Conservation (phyloP, 2,113 vertebrate species). For the Protobothrops flavoviridis region DNA sequence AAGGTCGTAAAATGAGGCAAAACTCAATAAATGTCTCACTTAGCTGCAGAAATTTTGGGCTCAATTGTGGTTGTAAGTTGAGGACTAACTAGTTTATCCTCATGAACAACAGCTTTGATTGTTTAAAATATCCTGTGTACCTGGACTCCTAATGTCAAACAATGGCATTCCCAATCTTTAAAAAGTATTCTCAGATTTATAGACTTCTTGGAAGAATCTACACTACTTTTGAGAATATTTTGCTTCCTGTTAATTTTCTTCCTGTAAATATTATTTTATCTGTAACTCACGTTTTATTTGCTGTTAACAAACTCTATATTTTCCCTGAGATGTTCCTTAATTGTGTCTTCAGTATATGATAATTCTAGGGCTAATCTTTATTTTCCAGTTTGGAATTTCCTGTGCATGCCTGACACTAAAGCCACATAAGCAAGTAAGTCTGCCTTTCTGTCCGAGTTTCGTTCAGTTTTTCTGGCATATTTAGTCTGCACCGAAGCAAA, state of each 20-base stretch:
- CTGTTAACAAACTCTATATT: background rate
- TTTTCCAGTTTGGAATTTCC: constrained; percentile 89
- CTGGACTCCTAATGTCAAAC: background rate
- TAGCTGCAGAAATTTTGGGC: too few species aligned
- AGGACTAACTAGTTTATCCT: background rate
- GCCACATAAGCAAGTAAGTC: constrained; percentile 78
- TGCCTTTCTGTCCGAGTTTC: constrained; percentile 29
- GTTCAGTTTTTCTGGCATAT: background rate
- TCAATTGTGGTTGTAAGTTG: too few species aligned
- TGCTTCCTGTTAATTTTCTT: background rate
- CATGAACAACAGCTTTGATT: background rate
- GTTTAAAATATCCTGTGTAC: background rate
- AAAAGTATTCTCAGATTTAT: background rate
- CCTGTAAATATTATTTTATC: background rate
- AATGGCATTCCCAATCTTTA: background rate
- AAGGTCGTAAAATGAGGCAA: too few species aligned
- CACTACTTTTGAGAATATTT: background rate
- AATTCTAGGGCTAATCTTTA: constrained; percentile 87
- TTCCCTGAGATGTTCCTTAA: constrained; percentile 60
- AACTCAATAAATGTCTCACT: too few species aligned
- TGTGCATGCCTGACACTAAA: constrained; percentile 90
- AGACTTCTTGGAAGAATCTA: background rate
- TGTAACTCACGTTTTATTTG: background rate
- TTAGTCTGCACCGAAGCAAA: background rate
- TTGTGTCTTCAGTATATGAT: constrained; percentile 84